Evolutionary conservation across 2,888 invertebrate genomes (phyloP).

Genomic region (Drosophila dives): DNA sequence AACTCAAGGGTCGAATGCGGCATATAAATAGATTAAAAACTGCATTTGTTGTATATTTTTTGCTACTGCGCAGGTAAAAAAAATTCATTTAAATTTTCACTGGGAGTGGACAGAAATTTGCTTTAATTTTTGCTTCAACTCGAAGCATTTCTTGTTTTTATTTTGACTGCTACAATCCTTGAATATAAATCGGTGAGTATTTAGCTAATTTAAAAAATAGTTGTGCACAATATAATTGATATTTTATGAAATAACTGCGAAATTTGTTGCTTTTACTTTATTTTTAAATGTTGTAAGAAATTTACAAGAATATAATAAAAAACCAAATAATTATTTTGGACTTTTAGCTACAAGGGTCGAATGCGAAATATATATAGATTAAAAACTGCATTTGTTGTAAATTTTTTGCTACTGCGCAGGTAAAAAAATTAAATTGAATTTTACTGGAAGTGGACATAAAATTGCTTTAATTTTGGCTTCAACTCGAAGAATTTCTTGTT

Average conservation of each 20-base stretch:
- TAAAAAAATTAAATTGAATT: neutral
- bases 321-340: neutral
- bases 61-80: neutral
- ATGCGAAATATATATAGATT: neutral
- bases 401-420: neutral
- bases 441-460: neutral
- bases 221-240: neutral
- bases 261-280: neutral
- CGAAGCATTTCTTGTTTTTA: too few species aligned
- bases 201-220: neutral
- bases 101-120: neutral
- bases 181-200: neutral
- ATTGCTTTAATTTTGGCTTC: neutral
- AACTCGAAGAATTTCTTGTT: too few species aligned
- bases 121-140: neutral
- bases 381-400: neutral
- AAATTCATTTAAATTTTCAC: too few species aligned
- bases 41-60: neutral
- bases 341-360: neutral
- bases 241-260: neutral
- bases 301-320: neutral
- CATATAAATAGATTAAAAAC: neutral
- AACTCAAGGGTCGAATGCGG: neutral
- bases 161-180: neutral
- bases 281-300: neutral